Evolutionary conservation across 64 coral and sea anemone genomes (phyloP), one percentile per base, ranked within the genome.

Genomic region (Montipora efflorescens): DNA sequence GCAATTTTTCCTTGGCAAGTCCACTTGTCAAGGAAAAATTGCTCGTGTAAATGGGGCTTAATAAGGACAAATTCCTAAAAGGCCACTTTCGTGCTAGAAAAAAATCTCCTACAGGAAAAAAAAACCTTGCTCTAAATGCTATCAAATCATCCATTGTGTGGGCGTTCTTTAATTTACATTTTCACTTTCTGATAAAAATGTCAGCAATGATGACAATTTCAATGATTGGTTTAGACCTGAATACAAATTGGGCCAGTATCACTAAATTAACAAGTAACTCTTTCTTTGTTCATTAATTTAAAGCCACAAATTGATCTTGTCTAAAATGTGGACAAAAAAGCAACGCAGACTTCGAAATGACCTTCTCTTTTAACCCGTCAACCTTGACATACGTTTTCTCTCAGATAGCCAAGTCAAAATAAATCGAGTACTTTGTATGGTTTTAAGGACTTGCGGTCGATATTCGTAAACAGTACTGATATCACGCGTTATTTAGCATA

Each of bases 291-390:
- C 25, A 84, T 67, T 84, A 68, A 8, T 80, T 5, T 84, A 8
- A 67, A 84, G 81, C 81, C 81, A 6, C 5, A 67, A 84, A 84
- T 46, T 25, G 81, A 84, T 47, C 44, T 84, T n/a, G 18, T n/a
- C 61, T 61, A 78, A 47, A 57, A 57, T 57, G 53, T 8, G 53
- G 53, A 57, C 53, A 57, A 57, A 57, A 36, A 57, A 57, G 6
- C 53, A 57, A 6, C 6, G 11, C 53, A 57, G 53, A 57, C 53
- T 6, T 57, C 36, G 36, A 57, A 57, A 57, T 11, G 0, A 8
- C 11, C 1, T 11, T 57, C 11, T 57, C 8, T 11, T 57, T 57
- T 57, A 57, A 57, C 53, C 53, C 1, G 53, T 57, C 11, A 57
- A 8, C 53, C 53, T 57, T 57, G 53, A 11, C 6, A 57, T 57